These are phyloP conservation scores for Choristoneura rosaceana DNA, from an alignment of 2,888 invertebrate species.

Conservation along the genomic window DNA sequence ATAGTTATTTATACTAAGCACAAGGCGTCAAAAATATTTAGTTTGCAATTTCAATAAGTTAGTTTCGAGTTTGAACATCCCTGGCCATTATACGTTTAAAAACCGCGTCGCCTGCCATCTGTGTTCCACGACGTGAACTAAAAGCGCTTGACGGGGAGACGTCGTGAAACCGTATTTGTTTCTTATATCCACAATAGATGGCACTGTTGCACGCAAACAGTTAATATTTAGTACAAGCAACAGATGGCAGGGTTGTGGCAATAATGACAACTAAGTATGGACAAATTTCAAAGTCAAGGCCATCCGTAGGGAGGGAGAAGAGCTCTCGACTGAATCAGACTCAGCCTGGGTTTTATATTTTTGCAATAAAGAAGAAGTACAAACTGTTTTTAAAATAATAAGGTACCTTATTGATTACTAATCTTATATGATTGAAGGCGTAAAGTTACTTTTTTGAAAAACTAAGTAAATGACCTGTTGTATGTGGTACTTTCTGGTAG, in stretches of 20 bases:
- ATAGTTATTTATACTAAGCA: too few relatives aligned
- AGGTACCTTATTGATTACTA: too few relatives aligned
- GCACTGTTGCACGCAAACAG: constrained; percentile 3
- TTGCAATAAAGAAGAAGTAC: too few relatives aligned
- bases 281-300: constrained; percentile 6
- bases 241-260: constrained; percentile 28
- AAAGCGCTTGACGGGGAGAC: constrained; percentile 32
- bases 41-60: not conserved
- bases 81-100: not conserved
- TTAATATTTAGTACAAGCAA: not conserved
- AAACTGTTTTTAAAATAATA: too few relatives aligned
- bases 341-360: too few relatives aligned
- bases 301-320: not conserved
- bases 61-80: not conserved
- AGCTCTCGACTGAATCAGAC: not conserved
- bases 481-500: too few relatives aligned
- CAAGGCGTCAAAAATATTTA: too few relatives aligned
- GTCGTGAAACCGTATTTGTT: not conserved
- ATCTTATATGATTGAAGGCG: too few relatives aligned
- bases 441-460: too few relatives aligned
- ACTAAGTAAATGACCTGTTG: too few relatives aligned
- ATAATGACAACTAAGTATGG: not conserved
- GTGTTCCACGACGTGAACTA: constrained; percentile 48
- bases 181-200: constrained; percentile 4
- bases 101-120: constrained; percentile 41